Conservation (phyloP, 2,888 invertebrate species). For the Zootermopsis nevadensis region DNA sequence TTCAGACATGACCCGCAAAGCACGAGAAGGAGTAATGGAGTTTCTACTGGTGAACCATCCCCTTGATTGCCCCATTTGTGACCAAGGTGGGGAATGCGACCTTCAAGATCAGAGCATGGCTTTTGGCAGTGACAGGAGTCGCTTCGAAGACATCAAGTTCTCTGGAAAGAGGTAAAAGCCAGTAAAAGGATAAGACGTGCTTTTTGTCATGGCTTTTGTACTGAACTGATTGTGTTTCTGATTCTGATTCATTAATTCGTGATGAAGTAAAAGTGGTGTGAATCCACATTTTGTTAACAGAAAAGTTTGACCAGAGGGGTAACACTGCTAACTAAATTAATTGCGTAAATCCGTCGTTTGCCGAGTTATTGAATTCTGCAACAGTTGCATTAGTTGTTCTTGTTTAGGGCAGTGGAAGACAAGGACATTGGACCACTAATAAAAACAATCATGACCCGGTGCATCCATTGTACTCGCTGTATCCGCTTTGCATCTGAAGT, state of each 20-base stretch:
- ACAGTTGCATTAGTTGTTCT: not conserved
- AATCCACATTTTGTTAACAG: no score
- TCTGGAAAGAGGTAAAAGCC: constrained; percentile 86
- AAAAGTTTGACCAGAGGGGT: no score
- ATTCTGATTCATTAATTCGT: no score
- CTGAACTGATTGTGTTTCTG: no score
- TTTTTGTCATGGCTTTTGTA: not conserved
- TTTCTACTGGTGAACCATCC: constrained; percentile 98
- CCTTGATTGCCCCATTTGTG: constrained; percentile 99
- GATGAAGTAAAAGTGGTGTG: no score
- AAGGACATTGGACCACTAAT: constrained; percentile 98
- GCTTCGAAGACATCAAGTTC: constrained; percentile 92
- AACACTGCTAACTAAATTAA: no score
- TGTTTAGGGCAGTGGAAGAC: constrained; percentile 92
- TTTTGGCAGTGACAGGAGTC: constrained; percentile 93
- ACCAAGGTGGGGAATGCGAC: constrained; percentile 96
- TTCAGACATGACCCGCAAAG: constrained; percentile 89
- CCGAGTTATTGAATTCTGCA: no score
- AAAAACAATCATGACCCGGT: constrained; percentile 99
- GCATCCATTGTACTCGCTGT: constrained; percentile 99
- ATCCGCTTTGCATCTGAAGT: constrained; percentile 98
- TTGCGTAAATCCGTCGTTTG: no score
- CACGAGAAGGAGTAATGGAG: constrained; percentile 96
- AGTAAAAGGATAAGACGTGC: not conserved
- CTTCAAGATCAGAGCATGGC: constrained; percentile 99